These are phyloP conservation scores for Panagrolaimus sp. DNA, from an alignment of 1,140 invertebrate species.

Conservation along the genomic window DNA sequence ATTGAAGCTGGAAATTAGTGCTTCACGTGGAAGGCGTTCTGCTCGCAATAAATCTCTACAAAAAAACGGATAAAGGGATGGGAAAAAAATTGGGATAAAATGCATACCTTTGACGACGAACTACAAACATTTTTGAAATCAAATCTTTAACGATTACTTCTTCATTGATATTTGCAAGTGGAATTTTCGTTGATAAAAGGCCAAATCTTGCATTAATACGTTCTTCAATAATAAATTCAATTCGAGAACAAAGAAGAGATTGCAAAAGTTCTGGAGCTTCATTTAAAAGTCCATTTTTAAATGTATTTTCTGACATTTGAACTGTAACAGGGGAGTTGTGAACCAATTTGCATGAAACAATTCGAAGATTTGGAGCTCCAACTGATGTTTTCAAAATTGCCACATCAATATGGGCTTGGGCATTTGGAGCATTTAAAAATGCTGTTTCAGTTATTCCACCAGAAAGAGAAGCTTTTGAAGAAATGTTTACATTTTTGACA, in stretches of 20 bases:
- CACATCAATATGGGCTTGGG: constrained; percentile 6
- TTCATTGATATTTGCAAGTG: constrained; percentile 34
- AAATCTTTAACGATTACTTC: constrained; percentile 38
- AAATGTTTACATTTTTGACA: constrained; percentile 9
- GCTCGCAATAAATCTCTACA: constrained; percentile 2
- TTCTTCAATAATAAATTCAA: constrained; percentile 39
- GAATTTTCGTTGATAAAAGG: constrained; percentile 37
- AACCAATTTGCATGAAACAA: constrained; percentile 14
- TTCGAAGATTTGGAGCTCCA: constrained; percentile 25
- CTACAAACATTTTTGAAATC: constrained; percentile 18
- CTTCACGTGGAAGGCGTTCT: constrained; percentile 6
- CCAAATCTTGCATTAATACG: constrained; percentile 43
- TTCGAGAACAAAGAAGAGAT: constrained; percentile 34
- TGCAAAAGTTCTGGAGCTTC: constrained; percentile 23
- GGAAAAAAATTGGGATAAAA: background rate
- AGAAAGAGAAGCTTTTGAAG: background rate
- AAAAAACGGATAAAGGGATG: background rate
- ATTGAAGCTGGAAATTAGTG: constrained; percentile 31
- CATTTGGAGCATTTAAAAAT: constrained; percentile 1
- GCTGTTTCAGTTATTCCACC: background rate
- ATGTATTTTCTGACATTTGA: background rate
- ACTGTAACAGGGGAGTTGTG: background rate
- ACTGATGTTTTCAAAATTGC: constrained; percentile 6
- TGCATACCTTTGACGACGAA: constrained; percentile 20
- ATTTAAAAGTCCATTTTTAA: constrained; percentile 11